Evolutionary conservation across 2,797 vertebrate species (phyloP), one percentile per base, ranked within the genome.

Genomic region (Enteromius thamalakanensis): DNA sequence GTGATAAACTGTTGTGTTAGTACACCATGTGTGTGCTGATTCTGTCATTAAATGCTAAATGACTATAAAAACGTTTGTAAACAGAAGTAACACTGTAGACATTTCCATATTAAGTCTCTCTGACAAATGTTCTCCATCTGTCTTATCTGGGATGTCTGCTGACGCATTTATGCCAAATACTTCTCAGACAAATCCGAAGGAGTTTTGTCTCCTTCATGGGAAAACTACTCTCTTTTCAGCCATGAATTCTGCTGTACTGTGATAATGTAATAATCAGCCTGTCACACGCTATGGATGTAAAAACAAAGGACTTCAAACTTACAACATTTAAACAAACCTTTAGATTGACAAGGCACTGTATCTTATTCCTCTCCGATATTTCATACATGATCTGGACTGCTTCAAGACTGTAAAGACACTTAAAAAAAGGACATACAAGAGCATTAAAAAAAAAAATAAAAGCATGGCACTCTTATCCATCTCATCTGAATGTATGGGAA

Each of bases 211-310:
- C 47, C 37, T 87, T 69, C 65, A 14, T 85, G 64, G 32, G 29
- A 74, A 83, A 82, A 78, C 49, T 8, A 37, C 26, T 85, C 53
- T 19, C 32, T 53, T 76, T 76, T 64, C 42, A 79, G 68, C 32
- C 74, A 72, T 69, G 71, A 78, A 60, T 79, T 42, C 34, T 64
- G 34, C 70, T 75, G 68, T 49, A 72, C 47, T 85, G 47, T 70
- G 81, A 77, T 81, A 78, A 81, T 84, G 60, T 37, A 64, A 82
- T 58, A 86, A 84, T 87, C 62, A 79, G 40, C 55, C 69, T 87
- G 69, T 81, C 74, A 79, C 78, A 62, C 81, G 19, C 79, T 71
- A n/a, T 67, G 23, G 79, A 76, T 67, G 21, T 55, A 82, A 79
- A 77, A 80, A 69, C 68, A 83, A 5, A 75, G 45, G 21, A 53